phyloP scores from a whole-genome alignment of 2,113 vertebrate species.

The Osmerus mordax region DNA sequence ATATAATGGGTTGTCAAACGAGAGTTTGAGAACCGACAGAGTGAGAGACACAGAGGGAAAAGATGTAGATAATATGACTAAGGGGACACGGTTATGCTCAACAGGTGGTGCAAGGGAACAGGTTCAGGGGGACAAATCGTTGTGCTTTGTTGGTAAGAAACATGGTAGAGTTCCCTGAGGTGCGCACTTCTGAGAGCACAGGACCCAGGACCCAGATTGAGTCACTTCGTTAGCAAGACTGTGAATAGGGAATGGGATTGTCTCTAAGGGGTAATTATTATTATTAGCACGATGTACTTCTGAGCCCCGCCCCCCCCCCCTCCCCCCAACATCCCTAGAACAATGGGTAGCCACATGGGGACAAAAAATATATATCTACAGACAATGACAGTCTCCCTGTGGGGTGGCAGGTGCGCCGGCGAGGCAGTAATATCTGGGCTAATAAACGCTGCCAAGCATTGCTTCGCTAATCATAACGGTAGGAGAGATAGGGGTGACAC shows the following conservation, averaged over 20 bases:
- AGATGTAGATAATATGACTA: not conserved
- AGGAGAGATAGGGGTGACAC: conserved; percentile 53
- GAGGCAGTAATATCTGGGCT: conserved; percentile 56
- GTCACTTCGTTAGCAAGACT: conserved; percentile 45
- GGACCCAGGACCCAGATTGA: conserved; percentile 14
- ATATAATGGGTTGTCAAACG: conserved; percentile 32
- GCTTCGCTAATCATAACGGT: conserved; percentile 54
- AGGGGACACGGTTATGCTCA: conserved; percentile 70
- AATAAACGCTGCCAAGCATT: conserved; percentile 71
- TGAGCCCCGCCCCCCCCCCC: conserved; percentile 25
- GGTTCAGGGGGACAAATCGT: not conserved
- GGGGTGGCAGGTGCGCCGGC: conserved; percentile 42
- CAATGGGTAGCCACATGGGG: conserved; percentile 48
- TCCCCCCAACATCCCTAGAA: conserved; percentile 21
- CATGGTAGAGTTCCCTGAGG: conserved; percentile 20
- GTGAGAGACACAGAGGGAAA: conserved; percentile 16
- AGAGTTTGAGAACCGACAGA: conserved; percentile 1
- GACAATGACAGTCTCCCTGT: conserved; percentile 35
- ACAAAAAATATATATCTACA: too few relatives aligned
- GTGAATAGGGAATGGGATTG: conserved; percentile 32
- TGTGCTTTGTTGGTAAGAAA: not conserved
- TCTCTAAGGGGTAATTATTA: conserved; percentile 61
- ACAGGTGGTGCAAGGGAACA: not conserved
- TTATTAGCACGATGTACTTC: conserved; percentile 53
- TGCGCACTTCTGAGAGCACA: conserved; percentile 14